Base-by-base conservation (phyloP, 2,113 vertebrate genomes). In the Phrynosoma blainvillii region DNA sequence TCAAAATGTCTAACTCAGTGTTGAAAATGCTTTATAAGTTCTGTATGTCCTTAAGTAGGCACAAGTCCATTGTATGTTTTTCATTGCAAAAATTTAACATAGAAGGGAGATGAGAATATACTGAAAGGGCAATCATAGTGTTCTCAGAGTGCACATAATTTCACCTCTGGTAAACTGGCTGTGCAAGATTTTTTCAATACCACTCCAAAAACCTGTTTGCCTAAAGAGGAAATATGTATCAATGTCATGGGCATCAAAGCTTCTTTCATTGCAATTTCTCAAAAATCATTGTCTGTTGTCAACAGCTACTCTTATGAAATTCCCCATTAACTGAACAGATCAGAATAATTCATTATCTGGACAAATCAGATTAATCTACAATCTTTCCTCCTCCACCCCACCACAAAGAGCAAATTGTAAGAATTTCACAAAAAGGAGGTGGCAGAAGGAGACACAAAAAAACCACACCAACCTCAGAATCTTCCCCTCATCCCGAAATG, bases 401-500 rank as follows among this genome's bases (percentile, higher is more conserved):
- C 7, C 4, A 9, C 10, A 32, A 80, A 23, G 30, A 82, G 16
- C 68, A 40, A 52, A 54, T 54, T n/a, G 4, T 30, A 73, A 7
- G 23, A 21, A 81, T 3, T 12, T 52, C 14, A 11, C 14, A 36
- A 65, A 71, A 36, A 52, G 82, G 5, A 2, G 11, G 42, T 9
- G 71, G 5, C 59, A 62, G 18, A 18, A 14, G 74, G 6, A 0
- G 0, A 80, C 20, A 11, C 0, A 0, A 0, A 8, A 8, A 1
- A 23, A 6, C 56, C 81, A 10, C 16, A 40, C 95, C 92, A 93
- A 97, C 97, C 97, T 95, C 1, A 96, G 94, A 86, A 96, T 89
- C 27, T 98, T 97, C 3, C 98, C 97, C 86, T 99, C 99, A 0
- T 99, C 98, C 82, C 98, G 96, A 95, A 99, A 99, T 0, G 97